Evolutionary conservation across 2,113 vertebrate species (phyloP).

Genomic region (Corydoras sp.): DNA sequence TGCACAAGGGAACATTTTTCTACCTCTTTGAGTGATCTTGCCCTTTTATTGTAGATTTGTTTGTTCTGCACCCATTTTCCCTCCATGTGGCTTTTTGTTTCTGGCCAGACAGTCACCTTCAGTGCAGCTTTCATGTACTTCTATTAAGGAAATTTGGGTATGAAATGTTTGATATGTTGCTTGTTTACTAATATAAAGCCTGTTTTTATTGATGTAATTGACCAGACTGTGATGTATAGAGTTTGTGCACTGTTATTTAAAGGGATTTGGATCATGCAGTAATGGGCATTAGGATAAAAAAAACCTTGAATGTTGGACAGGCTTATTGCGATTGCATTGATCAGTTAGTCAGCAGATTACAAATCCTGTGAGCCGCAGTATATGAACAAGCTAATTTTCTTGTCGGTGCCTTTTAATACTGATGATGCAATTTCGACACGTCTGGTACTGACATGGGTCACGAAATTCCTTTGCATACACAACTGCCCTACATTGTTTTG

Average conservation of each 20-base stretch:
- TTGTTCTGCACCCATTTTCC: not conserved
- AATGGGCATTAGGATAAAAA: conserved; percentile 31
- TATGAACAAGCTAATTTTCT: conserved; percentile 21
- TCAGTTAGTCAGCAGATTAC: conserved; percentile 28
- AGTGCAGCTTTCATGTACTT: conserved; percentile 12
- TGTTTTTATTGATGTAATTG: not conserved
- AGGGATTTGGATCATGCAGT: conserved; percentile 6
- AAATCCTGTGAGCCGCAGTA: conserved; percentile 35
- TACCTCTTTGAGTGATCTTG: conserved; percentile 42
- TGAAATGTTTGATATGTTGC: conserved; percentile 37
- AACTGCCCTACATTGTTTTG: not conserved
- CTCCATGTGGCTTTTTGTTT: not conserved
- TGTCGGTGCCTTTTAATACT: not conserved
- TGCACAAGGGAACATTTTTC: conserved; percentile 35
- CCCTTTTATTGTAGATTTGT: conserved; percentile 11
- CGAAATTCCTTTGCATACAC: not conserved
- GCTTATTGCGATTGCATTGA: conserved; percentile 12
- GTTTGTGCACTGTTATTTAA: conserved; percentile 29
- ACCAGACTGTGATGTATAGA: not conserved
- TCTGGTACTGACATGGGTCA: too few relatives aligned
- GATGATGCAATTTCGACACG: not conserved
- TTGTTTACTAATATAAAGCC: conserved; percentile 33
- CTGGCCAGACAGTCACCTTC: conserved; percentile 7
- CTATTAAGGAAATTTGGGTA: conserved; percentile 36
- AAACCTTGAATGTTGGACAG: not conserved